These are phyloP conservation scores for Ceraclea dissimilis DNA, from an alignment of 2,888 invertebrate genomes.

Conservation along the genomic window DNA sequence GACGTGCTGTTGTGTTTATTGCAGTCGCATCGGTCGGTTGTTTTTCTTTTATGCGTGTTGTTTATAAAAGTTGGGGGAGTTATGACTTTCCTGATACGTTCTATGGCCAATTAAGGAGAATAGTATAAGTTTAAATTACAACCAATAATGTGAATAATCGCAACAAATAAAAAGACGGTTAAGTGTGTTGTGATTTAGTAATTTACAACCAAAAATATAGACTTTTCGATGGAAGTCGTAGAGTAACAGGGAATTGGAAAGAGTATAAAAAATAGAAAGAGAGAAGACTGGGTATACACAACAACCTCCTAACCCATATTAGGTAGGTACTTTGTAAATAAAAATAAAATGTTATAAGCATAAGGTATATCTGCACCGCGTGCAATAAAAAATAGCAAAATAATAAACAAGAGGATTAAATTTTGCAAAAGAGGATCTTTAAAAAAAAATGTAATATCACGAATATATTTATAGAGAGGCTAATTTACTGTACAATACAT, in stretches of 20 bases:
- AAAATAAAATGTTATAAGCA: no score
- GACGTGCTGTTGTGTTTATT: slow-evolving; percentile 1
- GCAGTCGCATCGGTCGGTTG: background rate
- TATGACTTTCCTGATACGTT: background rate
- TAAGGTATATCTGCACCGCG: no score
- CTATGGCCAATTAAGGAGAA: background rate
- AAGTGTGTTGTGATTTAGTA: background rate
- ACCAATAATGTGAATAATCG: background rate
- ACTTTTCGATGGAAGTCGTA: no score
- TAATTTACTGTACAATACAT: no score
- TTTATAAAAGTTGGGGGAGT: background rate
- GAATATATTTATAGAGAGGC: no score
- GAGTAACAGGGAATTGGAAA: background rate
- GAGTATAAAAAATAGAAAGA: background rate
- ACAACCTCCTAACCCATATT: no score
- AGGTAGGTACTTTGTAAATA: no score
- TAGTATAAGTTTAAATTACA: background rate
- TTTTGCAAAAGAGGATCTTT: no score
- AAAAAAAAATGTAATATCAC: no score
- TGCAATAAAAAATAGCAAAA: no score
- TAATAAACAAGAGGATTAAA: no score
- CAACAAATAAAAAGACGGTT: background rate
- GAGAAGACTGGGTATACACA: no score
- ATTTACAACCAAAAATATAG: background rate
- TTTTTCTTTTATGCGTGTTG: slow-evolving; percentile 1